Evolutionary conservation across 1,140 invertebrate genomes (phyloP).

Genomic region (Papilio aristodemus): DNA sequence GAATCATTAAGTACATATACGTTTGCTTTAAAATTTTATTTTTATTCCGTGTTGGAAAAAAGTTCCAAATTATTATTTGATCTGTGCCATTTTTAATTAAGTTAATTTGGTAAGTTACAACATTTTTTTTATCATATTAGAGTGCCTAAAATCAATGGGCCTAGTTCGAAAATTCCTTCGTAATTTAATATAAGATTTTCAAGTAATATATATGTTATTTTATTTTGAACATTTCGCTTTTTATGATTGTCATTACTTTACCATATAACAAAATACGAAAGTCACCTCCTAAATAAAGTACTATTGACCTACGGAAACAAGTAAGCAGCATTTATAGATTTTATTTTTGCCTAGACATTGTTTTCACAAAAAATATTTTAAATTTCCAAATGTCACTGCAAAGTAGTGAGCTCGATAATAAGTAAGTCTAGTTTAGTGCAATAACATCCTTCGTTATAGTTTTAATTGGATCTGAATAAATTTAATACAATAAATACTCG

Average conservation of each 20-base stretch:
- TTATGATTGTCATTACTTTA: not conserved
- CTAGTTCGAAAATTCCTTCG: not conserved
- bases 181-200: not conserved
- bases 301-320: not conserved
- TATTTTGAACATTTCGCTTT: not conserved
- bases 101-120: constrained; percentile 9
- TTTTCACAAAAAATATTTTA: not conserved
- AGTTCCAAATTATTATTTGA: constrained; percentile 2
- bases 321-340: not conserved
- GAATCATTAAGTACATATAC: not conserved
- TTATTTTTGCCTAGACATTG: not conserved
- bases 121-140: not conserved
- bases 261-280: too few species aligned
- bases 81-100: constrained; percentile 30
- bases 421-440: not conserved
- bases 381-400: not conserved
- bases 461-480: constrained; percentile 12
- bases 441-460: constrained; percentile 6
- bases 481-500: not conserved
- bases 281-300: not conserved
- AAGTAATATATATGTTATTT: not conserved
- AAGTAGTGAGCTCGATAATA: not conserved
- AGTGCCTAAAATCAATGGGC: not conserved
- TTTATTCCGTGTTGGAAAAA: not conserved
- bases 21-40: not conserved